Evolutionary conservation across 2,888 invertebrate genomes (phyloP), one percentile per base, ranked within the genome.

Genomic region (Poecilobothrus nobilitatus): DNA sequence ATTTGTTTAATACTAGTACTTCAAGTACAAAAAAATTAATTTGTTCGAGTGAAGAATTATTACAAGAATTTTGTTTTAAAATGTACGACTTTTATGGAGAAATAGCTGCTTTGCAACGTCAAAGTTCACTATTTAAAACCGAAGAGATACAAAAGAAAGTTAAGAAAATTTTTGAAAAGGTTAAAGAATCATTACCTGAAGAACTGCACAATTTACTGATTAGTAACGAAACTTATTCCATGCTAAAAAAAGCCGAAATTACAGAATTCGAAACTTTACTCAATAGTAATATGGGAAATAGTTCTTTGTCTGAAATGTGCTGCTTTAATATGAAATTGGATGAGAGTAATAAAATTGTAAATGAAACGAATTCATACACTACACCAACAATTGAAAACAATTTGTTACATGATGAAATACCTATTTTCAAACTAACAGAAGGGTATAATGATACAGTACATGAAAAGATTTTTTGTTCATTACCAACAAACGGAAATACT

Each of bases 81-180:
- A 63, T 71, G 15, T 71, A 70, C 27, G 71, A 71, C 66, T 33
- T 70, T 22, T 68, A 66, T 66, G 67, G 66, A 27, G 67, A 68
- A 64, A 68, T 71, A 9, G 18, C 63, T 61, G 37, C 68, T 34
- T 12, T 68, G 12, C 63, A 62, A 20, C 53, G 68, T 20, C n/a
- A 63, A 33, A 20, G 9, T 18, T 15, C 63, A 27, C 9, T 21
- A 65, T 27, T 63, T 34, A 7, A 1, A 53, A 1, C 53, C 2
- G 18, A 53, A 37, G 61, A 63, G n/a, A n/a, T 67, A 78, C 80
- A 72, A 88, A 86, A 0, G 91, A 91, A 76, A 89, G 91, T 89
- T 90, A 91, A 78, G 91, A 90, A 66, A 15, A 12, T 66, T 8
- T 37, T 66, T 6, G 22, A 66, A 22, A 66, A 18, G 44, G 41